Evolutionary conservation across 2,797 vertebrate genomes (phyloP), one percentile per base, ranked within the genome.

Genomic region (Jordanella pulchra): DNA sequence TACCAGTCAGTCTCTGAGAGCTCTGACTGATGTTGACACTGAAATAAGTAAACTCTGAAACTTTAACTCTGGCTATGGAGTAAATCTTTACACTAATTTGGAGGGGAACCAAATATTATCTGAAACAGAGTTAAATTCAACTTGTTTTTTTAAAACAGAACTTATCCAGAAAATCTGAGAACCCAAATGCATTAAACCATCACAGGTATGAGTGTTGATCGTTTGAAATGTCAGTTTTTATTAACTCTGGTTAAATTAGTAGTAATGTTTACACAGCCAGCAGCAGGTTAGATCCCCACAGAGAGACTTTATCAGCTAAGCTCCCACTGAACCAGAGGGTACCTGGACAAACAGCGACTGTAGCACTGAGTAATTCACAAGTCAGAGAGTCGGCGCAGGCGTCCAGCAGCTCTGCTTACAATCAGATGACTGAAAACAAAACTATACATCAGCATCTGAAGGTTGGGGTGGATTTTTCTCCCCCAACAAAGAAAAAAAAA

Each of bases 211-310:
- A 2, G 71, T 44, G 42, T 42, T 72, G 35, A 39, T 72, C 45
- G 61, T 79, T 88, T 90, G 70, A 91, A 92, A 84, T 79, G 80
- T 89, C 78, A 78, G 54, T 83, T 84, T 91, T 91, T 90, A 89
- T 91, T 89, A 65, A 87, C 86, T 84, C 73, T 67, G 80, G 79
- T 83, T 89, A 81, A 84, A 87, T 89, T 81, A 86, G 88, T 91
- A 78, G 70, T 89, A 45, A 82, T 78, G 77, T 76, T 83, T 80
- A 91, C 87, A 88, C 44, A 75, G 69, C 72, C 82, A 76, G 78
- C 25, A 7, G 75, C 69, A 72, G 55, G 67, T 75, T 78, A 44
- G 61, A 67, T 51, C 77, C 75, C 81, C 60, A 58, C 13, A 73
- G 30, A 72, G 81, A 73, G 78, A 79, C 39, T 21, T 53, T 72